Evolutionary conservation across 2,113 vertebrate species (phyloP).

Genomic region (Megaleporinus macrocephalus): DNA sequence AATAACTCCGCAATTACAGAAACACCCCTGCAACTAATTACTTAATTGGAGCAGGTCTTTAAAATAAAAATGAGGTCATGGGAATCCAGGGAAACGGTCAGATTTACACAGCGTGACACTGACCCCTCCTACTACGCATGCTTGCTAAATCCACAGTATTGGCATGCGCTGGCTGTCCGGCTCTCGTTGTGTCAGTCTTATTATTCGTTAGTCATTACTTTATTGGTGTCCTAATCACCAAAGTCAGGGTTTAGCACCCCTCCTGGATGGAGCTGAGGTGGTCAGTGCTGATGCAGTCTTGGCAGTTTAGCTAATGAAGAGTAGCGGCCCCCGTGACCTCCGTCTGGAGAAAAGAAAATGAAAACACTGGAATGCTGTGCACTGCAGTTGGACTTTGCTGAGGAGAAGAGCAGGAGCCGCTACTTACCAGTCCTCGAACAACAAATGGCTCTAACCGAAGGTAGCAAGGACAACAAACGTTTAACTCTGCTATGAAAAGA

Average conservation of each 20-base stretch:
- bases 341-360: constrained; percentile 82
- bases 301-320: constrained; percentile 55
- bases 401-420: constrained; percentile 46
- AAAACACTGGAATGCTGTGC: constrained; percentile 76
- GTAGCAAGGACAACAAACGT: too few relatives aligned
- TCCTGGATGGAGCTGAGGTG: not conserved
- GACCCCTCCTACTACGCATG: not conserved
- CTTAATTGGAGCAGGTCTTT: constrained; percentile 79
- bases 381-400: constrained; percentile 77
- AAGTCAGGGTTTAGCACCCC: not conserved
- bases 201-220: not conserved
- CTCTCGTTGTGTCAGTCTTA: not conserved
- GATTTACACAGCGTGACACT: constrained; percentile 56
- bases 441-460: not conserved
- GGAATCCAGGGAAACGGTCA: constrained; percentile 68
- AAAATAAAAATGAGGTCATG: constrained; percentile 80
- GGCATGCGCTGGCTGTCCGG: not conserved
- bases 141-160: constrained; percentile 6
- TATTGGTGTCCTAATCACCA: not conserved
- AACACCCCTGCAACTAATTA: constrained; percentile 79
- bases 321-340: constrained; percentile 74
- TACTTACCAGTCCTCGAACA: not conserved
- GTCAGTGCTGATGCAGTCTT: not conserved
- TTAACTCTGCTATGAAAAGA: too few relatives aligned
- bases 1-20: constrained; percentile 76